Percentiles rank a stretch among this genome's conserved stretches.
Conservation (phyloP, 2,888 invertebrate species). For the Tineola bisselliella region DNA sequence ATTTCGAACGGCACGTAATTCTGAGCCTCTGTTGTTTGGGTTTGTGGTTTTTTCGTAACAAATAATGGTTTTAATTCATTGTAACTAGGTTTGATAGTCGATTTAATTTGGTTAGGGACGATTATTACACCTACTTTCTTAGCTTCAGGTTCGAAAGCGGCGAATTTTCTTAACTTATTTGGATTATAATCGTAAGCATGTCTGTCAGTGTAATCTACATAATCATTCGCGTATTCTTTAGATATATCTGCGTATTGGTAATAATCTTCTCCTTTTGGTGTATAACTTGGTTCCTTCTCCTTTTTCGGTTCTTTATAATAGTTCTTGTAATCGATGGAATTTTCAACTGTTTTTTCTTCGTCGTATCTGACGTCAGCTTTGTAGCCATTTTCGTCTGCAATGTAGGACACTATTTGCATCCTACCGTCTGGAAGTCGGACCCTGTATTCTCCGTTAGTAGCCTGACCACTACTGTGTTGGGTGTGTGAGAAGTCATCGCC, state of each 20-base stretch:
- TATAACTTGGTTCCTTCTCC: conserved; percentile 7
- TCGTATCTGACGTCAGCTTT: conserved; percentile 74
- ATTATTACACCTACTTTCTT: conserved; percentile 17
- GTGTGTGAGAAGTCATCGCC: conserved; percentile 76
- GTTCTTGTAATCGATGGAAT: conserved; percentile 20
- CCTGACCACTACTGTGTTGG: conserved; percentile 70
- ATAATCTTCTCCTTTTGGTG: conserved; percentile 24
- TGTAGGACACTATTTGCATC: conserved; percentile 73
- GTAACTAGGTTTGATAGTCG: conserved; percentile 12
- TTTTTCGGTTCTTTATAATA: neutral
- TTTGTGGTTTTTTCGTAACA: conserved; percentile 12
- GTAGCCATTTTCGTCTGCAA: conserved; percentile 73
- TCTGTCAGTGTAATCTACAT: conserved; percentile 33
- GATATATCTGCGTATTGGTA: conserved; percentile 36
- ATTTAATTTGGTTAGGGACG: conserved; percentile 20
- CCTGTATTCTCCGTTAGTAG: conserved; percentile 74
- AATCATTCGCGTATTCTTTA: conserved; percentile 44
- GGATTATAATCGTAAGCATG: conserved; percentile 30
- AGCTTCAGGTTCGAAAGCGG: conserved; percentile 20
- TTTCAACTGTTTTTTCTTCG: conserved; percentile 27
- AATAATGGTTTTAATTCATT: conserved; percentile 11
- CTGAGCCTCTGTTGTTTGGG: conserved; percentile 12
- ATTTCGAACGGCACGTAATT: conserved; percentile 26
- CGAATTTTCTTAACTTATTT: conserved; percentile 35
- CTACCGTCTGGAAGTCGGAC: conserved; percentile 75